Percentiles rank a stretch among this genome's conserved stretches.
Conservation (phyloP, 2,797 vertebrate species). For the Chelon labrosus region DNA sequence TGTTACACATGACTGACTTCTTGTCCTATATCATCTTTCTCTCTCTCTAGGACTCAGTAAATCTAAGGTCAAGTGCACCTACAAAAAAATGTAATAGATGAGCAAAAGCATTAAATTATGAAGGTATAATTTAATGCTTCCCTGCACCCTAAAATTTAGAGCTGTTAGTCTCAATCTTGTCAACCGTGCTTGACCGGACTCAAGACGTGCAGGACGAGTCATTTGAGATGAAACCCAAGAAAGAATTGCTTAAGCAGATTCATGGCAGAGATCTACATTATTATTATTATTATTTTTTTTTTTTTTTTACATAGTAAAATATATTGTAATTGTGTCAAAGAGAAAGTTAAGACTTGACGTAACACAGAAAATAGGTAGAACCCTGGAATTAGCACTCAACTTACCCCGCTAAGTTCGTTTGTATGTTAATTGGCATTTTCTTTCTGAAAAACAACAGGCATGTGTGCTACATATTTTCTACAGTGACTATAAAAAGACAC, state of each 20-base stretch:
- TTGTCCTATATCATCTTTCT: background rate
- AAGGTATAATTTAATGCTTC: background rate
- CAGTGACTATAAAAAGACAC: slow-evolving; percentile 65
- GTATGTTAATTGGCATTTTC: slow-evolving; percentile 89
- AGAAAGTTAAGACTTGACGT: slow-evolving; percentile 72
- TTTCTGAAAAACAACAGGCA: slow-evolving; percentile 90
- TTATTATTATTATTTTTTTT: too few species aligned
- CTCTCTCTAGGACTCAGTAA: background rate
- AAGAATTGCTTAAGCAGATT: slow-evolving; percentile 76
- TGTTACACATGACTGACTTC: background rate
- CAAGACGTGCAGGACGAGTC: slow-evolving; percentile 39
- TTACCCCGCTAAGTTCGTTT: slow-evolving; percentile 87
- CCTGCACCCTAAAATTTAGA: background rate
- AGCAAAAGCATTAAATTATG: background rate
- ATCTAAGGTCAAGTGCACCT: background rate
- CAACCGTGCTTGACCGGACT: slow-evolving; percentile 10
- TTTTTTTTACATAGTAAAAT: slow-evolving; percentile 30
- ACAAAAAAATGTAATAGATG: slow-evolving; percentile 5
- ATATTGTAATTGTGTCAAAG: slow-evolving; percentile 67
- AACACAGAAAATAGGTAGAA: slow-evolving; percentile 73
- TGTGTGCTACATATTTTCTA: slow-evolving; percentile 82
- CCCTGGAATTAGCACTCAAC: slow-evolving; percentile 82
- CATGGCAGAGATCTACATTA: slow-evolving; percentile 60
- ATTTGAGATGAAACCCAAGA: slow-evolving; percentile 81
- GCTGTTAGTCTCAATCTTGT: background rate